Percentiles rank a stretch among this genome's conserved stretches.
Conservation (phyloP, 2,113 vertebrate genomes). For the Vulpes lagopus region DNA sequence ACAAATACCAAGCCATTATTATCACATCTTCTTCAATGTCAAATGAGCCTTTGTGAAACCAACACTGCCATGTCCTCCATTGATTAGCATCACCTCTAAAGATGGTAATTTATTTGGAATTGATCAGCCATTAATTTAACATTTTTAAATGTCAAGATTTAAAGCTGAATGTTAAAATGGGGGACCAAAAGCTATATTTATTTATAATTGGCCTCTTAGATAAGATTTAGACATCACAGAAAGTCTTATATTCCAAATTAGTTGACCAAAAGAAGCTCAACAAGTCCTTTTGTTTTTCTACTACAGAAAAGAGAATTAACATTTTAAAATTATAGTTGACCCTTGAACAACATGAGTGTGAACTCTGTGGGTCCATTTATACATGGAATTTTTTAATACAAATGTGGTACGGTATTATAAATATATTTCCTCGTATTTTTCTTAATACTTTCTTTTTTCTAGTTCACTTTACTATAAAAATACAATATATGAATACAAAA, state of each 20-base stretch:
- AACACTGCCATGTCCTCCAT: constrained; percentile 70
- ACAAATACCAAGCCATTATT: constrained; percentile 79
- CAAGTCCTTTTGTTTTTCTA: background rate
- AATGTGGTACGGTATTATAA: background rate
- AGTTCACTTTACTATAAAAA: background rate
- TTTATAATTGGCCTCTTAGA: constrained; percentile 45
- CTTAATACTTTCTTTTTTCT: background rate
- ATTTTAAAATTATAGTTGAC: background rate
- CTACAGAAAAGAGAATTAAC: background rate
- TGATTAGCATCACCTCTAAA: constrained; percentile 78
- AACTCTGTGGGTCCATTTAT: background rate
- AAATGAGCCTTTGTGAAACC: constrained; percentile 72
- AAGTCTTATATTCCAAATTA: constrained; percentile 37
- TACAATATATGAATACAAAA: background rate
- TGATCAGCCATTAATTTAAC: constrained; percentile 81
- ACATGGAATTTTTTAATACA: background rate
- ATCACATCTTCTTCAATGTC: constrained; percentile 73
- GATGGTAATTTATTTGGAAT: constrained; percentile 78
- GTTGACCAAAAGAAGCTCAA: background rate
- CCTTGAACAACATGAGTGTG: background rate
- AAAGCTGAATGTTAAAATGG: constrained; percentile 75
- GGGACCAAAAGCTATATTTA: constrained; percentile 34
- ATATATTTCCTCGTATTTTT: background rate
- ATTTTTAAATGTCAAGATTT: constrained; percentile 79
- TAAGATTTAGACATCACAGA: constrained; percentile 55